Percentiles rank a stretch among this genome's conserved stretches.
Conservation (phyloP, 2,797 vertebrate species). For the Nasua narica region DNA sequence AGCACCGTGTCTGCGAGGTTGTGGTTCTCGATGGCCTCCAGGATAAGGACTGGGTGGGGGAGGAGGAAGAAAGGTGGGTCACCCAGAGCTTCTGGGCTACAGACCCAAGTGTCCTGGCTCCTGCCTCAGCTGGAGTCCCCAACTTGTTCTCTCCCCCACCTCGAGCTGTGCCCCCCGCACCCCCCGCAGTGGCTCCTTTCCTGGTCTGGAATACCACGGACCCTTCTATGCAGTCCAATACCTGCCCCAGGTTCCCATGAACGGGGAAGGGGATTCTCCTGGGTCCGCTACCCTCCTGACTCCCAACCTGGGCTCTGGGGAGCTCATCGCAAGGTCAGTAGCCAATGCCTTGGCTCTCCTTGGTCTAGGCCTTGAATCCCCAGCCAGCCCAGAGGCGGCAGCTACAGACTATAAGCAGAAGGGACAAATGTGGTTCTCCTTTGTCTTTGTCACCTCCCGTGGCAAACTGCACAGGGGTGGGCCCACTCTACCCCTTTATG, state of each 20-base stretch:
- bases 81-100: neutral
- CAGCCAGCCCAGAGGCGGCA: neutral
- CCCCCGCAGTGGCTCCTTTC: neutral
- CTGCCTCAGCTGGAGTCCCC: neutral
- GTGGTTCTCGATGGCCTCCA: constrained; percentile 89
- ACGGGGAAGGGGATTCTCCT: neutral
- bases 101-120: neutral
- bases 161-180: too few species aligned
- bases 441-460: neutral
- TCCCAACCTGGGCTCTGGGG: neutral
- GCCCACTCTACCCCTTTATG: neutral
- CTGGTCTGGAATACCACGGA: neutral
- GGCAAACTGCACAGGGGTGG: neutral
- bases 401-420: neutral
- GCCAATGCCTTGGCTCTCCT: neutral
- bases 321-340: neutral
- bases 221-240: neutral
- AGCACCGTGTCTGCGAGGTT: constrained; percentile 88
- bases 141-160: neutral
- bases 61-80: neutral
- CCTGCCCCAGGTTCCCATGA: neutral
- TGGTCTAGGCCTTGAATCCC: neutral
- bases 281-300: neutral
- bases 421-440: neutral
- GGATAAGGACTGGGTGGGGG: constrained; percentile 88